phyloP scores from a whole-genome alignment of 2,888 invertebrate species.

The Mesoligia furuncula region DNA sequence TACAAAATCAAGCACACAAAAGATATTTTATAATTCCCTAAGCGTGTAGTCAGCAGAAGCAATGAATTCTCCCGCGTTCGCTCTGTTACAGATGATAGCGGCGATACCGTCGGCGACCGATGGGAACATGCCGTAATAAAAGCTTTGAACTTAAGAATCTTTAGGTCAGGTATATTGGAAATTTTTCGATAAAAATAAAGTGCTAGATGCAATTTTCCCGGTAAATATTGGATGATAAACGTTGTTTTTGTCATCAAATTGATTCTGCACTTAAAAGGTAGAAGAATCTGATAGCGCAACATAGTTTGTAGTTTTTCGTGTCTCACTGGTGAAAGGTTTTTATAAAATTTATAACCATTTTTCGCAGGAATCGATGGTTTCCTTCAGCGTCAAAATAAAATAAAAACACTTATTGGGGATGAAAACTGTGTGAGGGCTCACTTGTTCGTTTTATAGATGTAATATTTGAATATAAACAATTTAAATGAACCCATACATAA shows the following conservation, averaged over 20 bases:
- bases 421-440: neutral
- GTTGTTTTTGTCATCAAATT: slow-evolving; percentile 40
- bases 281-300: slow-evolving; percentile 8
- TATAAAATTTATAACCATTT: neutral
- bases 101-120: slow-evolving; percentile 62
- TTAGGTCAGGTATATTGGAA: slow-evolving; percentile 59
- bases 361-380: neutral
- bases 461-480: neutral
- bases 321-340: neutral
- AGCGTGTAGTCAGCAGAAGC: slow-evolving; percentile 67
- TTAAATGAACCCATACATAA: neutral
- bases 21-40: slow-evolving; percentile 65
- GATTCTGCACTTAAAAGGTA: slow-evolving; percentile 19
- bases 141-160: slow-evolving; percentile 63
- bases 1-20: slow-evolving; percentile 35
- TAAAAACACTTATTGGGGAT: neutral
- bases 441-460: neutral
- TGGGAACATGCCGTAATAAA: slow-evolving; percentile 70
- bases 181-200: slow-evolving; percentile 53
- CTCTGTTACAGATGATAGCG: slow-evolving; percentile 71
- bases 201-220: slow-evolving; percentile 53
- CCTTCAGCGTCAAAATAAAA: neutral
- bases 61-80: slow-evolving; percentile 68
- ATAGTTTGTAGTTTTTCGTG: neutral
- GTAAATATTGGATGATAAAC: slow-evolving; percentile 48